phyloP scores from a whole-genome alignment of 2,113 vertebrate species.

The Chaetodon auriga region DNA sequence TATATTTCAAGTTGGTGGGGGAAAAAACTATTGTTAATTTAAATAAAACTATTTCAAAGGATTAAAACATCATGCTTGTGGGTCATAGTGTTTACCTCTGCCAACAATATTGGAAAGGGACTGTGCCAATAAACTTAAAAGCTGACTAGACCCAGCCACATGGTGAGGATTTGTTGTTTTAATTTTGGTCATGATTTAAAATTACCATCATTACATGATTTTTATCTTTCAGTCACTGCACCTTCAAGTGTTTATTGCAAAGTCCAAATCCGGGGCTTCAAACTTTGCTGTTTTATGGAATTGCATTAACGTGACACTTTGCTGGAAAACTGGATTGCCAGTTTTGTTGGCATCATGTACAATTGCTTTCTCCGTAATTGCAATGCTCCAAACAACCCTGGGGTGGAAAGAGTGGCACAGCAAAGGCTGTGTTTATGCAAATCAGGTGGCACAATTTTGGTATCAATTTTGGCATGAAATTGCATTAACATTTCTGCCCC shows the following conservation, averaged over 20 bases:
- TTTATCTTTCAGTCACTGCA: not conserved
- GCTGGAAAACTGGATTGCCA: not conserved
- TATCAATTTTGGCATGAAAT: slow-evolving; percentile 5
- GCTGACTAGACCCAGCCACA: not conserved
- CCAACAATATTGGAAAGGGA: not conserved
- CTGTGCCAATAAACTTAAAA: not conserved
- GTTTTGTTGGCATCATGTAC: not conserved
- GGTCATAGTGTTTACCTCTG: not conserved
- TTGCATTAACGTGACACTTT: not conserved
- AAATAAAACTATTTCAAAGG: not conserved
- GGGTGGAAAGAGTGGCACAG: not conserved
- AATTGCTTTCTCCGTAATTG: not conserved
- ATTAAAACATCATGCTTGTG: not conserved
- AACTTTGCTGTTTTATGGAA: not conserved
- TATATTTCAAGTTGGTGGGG: not conserved
- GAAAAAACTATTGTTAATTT: not conserved
- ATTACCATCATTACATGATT: not conserved
- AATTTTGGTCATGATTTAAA: not conserved
- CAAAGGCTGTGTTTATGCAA: slow-evolving; percentile 11
- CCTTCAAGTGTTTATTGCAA: not conserved
- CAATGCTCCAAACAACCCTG: not conserved
- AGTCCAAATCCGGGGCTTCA: not conserved
- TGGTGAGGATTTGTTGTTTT: not conserved
- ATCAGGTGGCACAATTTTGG: slow-evolving; percentile 1
- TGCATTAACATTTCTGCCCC: not conserved